These are phyloP conservation scores for Turnix velox DNA, from an alignment of 2,113 vertebrate genomes.

Conservation along the genomic window DNA sequence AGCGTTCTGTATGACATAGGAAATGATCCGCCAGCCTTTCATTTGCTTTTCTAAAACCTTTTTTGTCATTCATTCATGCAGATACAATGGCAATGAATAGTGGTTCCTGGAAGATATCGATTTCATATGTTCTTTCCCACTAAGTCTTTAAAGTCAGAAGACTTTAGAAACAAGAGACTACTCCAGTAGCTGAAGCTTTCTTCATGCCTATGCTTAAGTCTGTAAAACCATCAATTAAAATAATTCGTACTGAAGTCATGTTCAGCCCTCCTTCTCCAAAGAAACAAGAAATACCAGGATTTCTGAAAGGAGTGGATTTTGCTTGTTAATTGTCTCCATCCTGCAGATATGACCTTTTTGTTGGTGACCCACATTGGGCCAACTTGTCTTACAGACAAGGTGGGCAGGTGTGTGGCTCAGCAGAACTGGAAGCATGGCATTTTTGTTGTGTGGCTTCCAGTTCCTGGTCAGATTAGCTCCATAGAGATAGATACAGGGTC, in stretches of 20 bases:
- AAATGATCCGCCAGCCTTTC: not conserved
- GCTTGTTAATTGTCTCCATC: not conserved
- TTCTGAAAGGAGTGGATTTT: not conserved
- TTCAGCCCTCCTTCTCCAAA: not conserved
- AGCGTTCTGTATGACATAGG: not conserved
- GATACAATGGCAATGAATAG: slow-evolving; percentile 39
- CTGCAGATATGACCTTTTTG: not conserved
- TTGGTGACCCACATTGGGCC: not conserved
- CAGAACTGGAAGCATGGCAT: not conserved
- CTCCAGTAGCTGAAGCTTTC: slow-evolving; percentile 4
- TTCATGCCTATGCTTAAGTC: slow-evolving; percentile 28
- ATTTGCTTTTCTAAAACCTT: slow-evolving; percentile 24
- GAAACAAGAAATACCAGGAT: not conserved
- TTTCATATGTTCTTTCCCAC: slow-evolving; percentile 20
- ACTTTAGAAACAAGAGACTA: slow-evolving; percentile 31
- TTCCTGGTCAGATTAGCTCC: not conserved
- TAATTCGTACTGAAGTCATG: slow-evolving; percentile 31
- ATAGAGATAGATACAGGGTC: not conserved
- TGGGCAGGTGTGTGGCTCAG: not conserved
- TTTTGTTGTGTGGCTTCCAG: not conserved
- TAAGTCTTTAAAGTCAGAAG: slow-evolving; percentile 29
- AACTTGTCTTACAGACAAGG: not conserved
- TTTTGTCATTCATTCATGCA: slow-evolving; percentile 54
- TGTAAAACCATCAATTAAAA: slow-evolving; percentile 51
- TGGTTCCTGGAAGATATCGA: slow-evolving; percentile 32